Conservation (phyloP, 1,140 invertebrate species). For the Drosophila athabasca region DNA sequence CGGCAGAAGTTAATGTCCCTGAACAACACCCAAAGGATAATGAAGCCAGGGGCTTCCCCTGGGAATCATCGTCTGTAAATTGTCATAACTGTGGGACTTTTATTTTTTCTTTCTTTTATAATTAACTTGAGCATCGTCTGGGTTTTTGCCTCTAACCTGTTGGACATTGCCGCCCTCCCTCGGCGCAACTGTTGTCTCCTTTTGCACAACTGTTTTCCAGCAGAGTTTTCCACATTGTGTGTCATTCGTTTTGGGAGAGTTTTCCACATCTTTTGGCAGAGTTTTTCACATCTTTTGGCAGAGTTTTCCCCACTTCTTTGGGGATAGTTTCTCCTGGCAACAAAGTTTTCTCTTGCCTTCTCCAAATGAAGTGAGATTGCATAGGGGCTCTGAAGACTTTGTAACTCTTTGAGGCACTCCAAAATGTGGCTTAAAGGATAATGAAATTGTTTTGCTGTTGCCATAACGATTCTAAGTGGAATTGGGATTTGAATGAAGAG, state of each 20-base stretch:
- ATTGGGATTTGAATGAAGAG: neutral
- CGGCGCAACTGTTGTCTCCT: slow-evolving; percentile 15
- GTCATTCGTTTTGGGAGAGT: too few species aligned
- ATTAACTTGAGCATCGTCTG: slow-evolving; percentile 38
- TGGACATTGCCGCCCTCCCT: slow-evolving; percentile 39
- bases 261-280: slow-evolving; percentile 7
- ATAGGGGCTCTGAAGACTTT: slow-evolving; percentile 20
- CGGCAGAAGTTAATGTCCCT: slow-evolving; percentile 55
- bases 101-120: slow-evolving; percentile 16
- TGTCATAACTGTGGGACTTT: slow-evolving; percentile 59
- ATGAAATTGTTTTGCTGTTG: slow-evolving; percentile 26
- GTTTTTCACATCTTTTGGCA: slow-evolving; percentile 14
- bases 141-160: slow-evolving; percentile 54
- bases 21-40: slow-evolving; percentile 42
- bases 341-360: slow-evolving; percentile 9
- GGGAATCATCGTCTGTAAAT: slow-evolving; percentile 29
- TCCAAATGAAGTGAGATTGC: slow-evolving; percentile 11
- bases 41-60: neutral
- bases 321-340: slow-evolving; percentile 27
- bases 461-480: slow-evolving; percentile 5
- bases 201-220: slow-evolving; percentile 7
- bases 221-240: too few species aligned
- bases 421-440: slow-evolving; percentile 12
- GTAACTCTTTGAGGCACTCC: slow-evolving; percentile 9
- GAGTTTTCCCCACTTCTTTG: neutral